Evolutionary conservation across 1,140 invertebrate genomes (phyloP), one percentile per base, ranked within the genome.

Genomic region (Drosophila carrolli): DNA sequence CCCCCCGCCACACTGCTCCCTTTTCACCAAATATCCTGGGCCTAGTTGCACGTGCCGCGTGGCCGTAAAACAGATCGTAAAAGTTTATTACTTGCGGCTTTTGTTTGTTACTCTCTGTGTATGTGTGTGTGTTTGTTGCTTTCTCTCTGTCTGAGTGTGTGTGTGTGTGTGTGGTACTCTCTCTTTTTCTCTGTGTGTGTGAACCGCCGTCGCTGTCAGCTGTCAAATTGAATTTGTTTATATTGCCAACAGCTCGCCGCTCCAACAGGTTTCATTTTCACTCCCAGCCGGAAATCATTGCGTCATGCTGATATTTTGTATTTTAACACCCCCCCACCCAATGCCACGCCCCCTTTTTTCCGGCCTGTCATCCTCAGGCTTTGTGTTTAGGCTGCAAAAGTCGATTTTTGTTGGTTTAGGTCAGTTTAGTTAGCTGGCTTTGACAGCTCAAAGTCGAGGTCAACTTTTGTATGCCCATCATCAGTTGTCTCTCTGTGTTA

Each of bases 151-250:
- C 5, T 53, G 11, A 41, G 14, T 38, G 2, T 48, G 37, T 62
- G 35, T 62, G 16, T 16, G 16, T 16, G 16, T 16, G 44, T 63
- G 47, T 55, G 47, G 2, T 47, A 56, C 23, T 32, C 48, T 60
- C 38, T 38, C 19, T 41, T 37, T 57, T 16, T 35, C 23, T 23
- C 8, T 61, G 43, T 65, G 56, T 50, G 19, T 50, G 41, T 58
- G 60, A 47, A 75, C 50, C 65, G 73, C 75, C 81, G 70, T 81
- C 67, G 75, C 85, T 89, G 90, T 91, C 83, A 91, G 88, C 90
- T 91, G 90, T 91, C 90, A 91, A 91, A 91, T 91, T 91, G 90
- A 91, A 91, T 91, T 91, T 91, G 90, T 91, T 91, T 91, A 91
- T 91, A 91, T 91, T 84, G 84, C 84, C 54, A 80, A 68, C 81